Percentiles rank a stretch among this genome's conserved stretches.
Conservation (phyloP, 1,140 invertebrate species). For the Diprion similis region DNA sequence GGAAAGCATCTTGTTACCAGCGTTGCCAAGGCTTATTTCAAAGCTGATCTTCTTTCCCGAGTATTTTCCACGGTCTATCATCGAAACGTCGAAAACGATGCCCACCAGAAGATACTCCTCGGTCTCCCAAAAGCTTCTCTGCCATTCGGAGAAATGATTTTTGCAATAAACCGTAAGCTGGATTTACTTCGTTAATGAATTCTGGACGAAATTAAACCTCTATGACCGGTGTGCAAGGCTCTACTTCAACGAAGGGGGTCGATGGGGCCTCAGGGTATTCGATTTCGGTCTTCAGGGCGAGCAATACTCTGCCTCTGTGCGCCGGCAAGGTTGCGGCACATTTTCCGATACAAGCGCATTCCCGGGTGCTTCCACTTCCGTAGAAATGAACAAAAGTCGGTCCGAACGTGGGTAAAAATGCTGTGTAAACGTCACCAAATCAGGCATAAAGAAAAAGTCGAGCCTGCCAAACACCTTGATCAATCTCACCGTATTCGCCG, state of each 20-base stretch:
- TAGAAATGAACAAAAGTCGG: conserved; percentile 79
- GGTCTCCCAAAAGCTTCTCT: conserved; percentile 51
- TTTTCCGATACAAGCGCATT: conserved; percentile 61
- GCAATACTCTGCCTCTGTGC: conserved; percentile 66
- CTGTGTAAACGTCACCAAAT: conserved; percentile 41
- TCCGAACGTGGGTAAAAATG: conserved; percentile 77
- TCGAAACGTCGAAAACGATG: conserved; percentile 50
- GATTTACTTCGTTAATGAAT: background rate
- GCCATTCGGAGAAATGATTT: background rate
- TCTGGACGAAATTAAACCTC: conserved; percentile 43
- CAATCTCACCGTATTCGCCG: conserved; percentile 59
- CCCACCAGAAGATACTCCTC: conserved; percentile 54
- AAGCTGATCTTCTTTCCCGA: conserved; percentile 48
- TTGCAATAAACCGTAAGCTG: background rate
- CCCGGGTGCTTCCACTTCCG: conserved; percentile 61
- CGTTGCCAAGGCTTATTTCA: conserved; percentile 56
- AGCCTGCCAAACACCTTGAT: conserved; percentile 23
- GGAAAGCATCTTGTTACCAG: conserved; percentile 47
- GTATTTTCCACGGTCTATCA: conserved; percentile 55
- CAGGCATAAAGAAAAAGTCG: background rate
- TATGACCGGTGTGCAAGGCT: conserved; percentile 55
- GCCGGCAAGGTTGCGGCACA: conserved; percentile 60
- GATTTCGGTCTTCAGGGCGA: conserved; percentile 65
- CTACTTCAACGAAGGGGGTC: conserved; percentile 50
- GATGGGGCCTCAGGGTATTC: conserved; percentile 55